Percentiles rank a stretch among this genome's conserved stretches.
phyloP scores from a whole-genome alignment of 2,797 vertebrate species.

The Peromyscus eremicus region DNA sequence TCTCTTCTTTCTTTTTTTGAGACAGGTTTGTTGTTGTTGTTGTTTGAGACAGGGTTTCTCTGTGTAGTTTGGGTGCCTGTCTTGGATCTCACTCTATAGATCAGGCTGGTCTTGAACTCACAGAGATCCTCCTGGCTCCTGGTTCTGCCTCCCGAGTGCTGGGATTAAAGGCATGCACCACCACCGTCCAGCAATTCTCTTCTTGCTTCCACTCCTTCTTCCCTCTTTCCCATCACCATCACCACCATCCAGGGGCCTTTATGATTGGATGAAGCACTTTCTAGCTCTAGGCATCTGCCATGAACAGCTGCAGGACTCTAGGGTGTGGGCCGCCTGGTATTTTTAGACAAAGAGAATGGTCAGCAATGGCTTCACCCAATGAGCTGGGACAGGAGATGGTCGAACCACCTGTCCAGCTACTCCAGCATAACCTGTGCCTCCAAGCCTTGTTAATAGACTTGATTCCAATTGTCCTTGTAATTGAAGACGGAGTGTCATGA shows the following conservation, averaged over 20 bases:
- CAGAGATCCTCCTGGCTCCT: no score
- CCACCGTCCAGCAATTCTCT: neutral
- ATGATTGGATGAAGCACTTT: neutral
- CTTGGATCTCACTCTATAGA: no score
- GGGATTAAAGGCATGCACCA: no score
- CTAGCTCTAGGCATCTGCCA: constrained; percentile 29
- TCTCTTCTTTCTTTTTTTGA: constrained; percentile 5
- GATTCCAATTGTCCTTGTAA: constrained; percentile 26
- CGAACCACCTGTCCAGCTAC: constrained; percentile 36
- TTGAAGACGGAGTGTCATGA: neutral
- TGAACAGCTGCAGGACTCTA: constrained; percentile 55
- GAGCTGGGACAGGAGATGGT: constrained; percentile 52
- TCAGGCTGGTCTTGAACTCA: no score
- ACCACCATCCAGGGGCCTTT: constrained; percentile 15
- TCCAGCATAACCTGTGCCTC: neutral
- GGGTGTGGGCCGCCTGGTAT: constrained; percentile 39
- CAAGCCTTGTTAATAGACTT: neutral
- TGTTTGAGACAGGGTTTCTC: no score
- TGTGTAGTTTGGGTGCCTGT: no score
- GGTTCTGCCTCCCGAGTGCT: no score
- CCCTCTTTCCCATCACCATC: neutral
- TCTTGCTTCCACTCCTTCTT: neutral
- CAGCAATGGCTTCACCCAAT: constrained; percentile 47
- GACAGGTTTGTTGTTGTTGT: no score
- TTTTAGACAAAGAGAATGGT: constrained; percentile 75